A percentile compares a stretch with the other conserved stretches of the same genome.
Conservation (phyloP, 2,797 vertebrate genomes). For the Brachyrhaphis roseni region DNA sequence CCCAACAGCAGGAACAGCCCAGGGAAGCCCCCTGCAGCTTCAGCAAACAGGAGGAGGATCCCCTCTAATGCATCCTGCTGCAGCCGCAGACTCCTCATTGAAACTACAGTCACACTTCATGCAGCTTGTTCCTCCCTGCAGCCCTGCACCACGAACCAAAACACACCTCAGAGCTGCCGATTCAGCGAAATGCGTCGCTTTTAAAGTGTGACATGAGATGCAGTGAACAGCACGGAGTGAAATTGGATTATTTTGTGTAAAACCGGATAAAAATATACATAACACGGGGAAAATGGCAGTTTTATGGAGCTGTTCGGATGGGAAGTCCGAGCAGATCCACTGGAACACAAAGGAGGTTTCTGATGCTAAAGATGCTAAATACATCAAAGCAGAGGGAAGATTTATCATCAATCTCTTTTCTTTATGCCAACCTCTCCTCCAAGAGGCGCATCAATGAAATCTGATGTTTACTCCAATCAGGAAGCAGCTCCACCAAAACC, state of each 20-base stretch:
- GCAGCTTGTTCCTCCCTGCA: background rate
- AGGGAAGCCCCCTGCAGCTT: conserved; percentile 66
- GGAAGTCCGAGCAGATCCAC: conserved; percentile 6
- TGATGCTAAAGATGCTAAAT: background rate
- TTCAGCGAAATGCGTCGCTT: background rate
- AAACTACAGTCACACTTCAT: conserved; percentile 34
- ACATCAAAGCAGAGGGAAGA: background rate
- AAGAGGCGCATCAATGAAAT: conserved; percentile 23
- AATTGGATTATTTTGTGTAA: background rate
- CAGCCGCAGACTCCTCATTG: conserved; percentile 25
- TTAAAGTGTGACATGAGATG: background rate
- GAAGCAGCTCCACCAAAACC: background rate
- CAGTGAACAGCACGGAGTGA: background rate
- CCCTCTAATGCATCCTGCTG: conserved; percentile 37
- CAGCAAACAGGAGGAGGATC: conserved; percentile 47
- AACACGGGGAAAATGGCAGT: background rate
- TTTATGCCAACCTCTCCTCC: background rate
- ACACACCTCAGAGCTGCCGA: background rate
- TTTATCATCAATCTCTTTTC: background rate
- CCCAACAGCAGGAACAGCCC: conserved; percentile 54
- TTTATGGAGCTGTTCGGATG: background rate
- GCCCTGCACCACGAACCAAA: background rate
- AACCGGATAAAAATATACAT: background rate
- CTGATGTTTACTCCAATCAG: conserved; percentile 13
- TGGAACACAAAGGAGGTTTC: background rate